Evolutionary conservation across 2,888 invertebrate genomes (phyloP), one percentile per base, ranked within the genome.

Genomic region (Siphlonurus alternatus): DNA sequence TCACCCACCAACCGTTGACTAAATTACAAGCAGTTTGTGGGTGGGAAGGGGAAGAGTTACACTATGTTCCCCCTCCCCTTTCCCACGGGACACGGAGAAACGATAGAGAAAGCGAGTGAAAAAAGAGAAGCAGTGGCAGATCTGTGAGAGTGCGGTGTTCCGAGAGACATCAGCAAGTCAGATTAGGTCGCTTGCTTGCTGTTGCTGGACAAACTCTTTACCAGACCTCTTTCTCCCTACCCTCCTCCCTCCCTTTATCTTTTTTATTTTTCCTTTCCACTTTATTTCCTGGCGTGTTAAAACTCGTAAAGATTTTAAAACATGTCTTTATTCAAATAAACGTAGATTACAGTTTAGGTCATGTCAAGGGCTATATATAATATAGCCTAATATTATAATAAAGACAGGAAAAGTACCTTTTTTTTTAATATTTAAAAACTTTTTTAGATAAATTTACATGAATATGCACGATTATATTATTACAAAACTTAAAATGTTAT

Each of bases 261-360:
- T 22, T 22, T 59, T 59, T 19, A 20, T 19, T 15, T 22, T 22
- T 22, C 7, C 10, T 59, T 24, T 22, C 23, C 3, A 15, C 23
- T 60, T 60, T 60, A n/a, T 60, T 60, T 60, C 15, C 24, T 22
- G 5, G 38, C 38, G 38, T 38, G 38, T 38, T 10, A 38, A 38
- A 38, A 38, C 38, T 38, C 38, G 15, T 38, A 38, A 38, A 38
- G 38, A 38, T 38, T 38, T 38, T 38, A 38, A 38, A 38, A 5
- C 5, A 38, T 38, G 38, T 38, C 38, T 38, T 38, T 38, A 38
- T 38, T 38, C 38, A 38, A 38, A 38, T 38, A 38, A 38, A 38
- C n/a, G 38, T 38, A 38, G 38, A 38, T 38, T 68, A 66, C 64
- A 66, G 60, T 61, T 66, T 25, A 62, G 62, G 53, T 59, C 63